Base-by-base conservation (phyloP, 1,140 invertebrate species). In the Trypoxylus dichotomus region DNA sequence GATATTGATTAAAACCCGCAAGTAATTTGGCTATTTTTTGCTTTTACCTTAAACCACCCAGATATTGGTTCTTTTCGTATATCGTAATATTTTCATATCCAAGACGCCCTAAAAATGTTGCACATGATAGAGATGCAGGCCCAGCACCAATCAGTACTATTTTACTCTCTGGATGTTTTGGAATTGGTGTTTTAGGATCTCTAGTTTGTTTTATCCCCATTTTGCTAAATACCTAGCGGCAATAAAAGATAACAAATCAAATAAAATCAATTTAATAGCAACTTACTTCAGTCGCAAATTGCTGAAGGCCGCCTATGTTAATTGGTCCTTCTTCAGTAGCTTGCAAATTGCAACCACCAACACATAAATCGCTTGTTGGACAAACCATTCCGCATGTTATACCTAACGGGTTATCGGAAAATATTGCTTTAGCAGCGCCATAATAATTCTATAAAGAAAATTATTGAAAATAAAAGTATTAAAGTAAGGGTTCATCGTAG, bases 341-440 rank as follows among this genome's bases (percentile, higher is more conserved):
- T 83, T 95, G 93, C 1, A 99, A 87, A 87, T 99, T 99, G 86
- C 98, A 99, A 0, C 97, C 96, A 0, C 98, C 98, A 2, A 99
- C 97, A 85, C 98, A 99, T 0, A 99, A 90, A 85, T 99, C 98
- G 85, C 96, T 98, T 0, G 97, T 99, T 3, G 98, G 98, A 84
- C 98, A 99, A 8, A 99, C 97, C 98, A 99, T 99, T 21, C 98
- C 98, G 85, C 98, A 99, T 0, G 97, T 98, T 0, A 99, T 88
- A 0, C 96, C 98, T 27, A 99, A 87, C 0, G 98, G 98, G 87
- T 99, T 99, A 86, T 99, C 98, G 0, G 97, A 98, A 27, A 99
- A 91, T 76, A 99, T 99, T 0, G 93, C 92, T 86, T 97, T 97
- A 0, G 98, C 98, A 7, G 98, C 96, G 29, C 98, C 98, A 89